Conservation (phyloP, 2,888 invertebrate genomes). For the Pyrrhia umbra region DNA sequence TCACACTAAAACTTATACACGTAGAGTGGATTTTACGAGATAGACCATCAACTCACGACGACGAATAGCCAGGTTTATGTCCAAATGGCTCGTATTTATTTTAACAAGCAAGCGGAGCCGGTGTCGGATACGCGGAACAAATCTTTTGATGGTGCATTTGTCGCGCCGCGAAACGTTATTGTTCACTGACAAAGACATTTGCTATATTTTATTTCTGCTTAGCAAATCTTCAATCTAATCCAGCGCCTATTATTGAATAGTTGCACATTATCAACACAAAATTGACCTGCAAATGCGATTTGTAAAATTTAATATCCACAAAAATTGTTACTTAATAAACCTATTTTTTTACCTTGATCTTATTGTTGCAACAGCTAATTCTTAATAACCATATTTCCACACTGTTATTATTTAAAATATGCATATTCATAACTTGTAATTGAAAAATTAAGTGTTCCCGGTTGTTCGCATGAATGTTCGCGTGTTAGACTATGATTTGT, state of each 20-base stretch:
- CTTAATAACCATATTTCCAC: constrained; percentile 32
- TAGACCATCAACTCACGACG: constrained; percentile 60
- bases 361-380: constrained; percentile 46
- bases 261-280: constrained; percentile 25
- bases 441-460: constrained; percentile 53
- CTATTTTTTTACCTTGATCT: constrained; percentile 52
- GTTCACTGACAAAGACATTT: constrained; percentile 59
- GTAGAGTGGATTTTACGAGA: constrained; percentile 57
- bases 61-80: constrained; percentile 73
- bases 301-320: constrained; percentile 27
- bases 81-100: constrained; percentile 72
- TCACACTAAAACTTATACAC: constrained; percentile 50
- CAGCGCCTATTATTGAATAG: constrained; percentile 13
- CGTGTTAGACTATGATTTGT: constrained; percentile 52
- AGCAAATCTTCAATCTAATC: constrained; percentile 35
- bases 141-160: constrained; percentile 76
- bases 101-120: constrained; percentile 71
- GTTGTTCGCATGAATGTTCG: constrained; percentile 52
- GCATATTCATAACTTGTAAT: constrained; percentile 56
- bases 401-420: constrained; percentile 47
- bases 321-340: constrained; percentile 35
- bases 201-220: constrained; percentile 49
- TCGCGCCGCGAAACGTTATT: constrained; percentile 67
- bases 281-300: constrained; percentile 11
- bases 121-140: constrained; percentile 75